Evolutionary conservation across 1,140 invertebrate genomes (phyloP).

Genomic region (Drosophila nigrodunni): DNA sequence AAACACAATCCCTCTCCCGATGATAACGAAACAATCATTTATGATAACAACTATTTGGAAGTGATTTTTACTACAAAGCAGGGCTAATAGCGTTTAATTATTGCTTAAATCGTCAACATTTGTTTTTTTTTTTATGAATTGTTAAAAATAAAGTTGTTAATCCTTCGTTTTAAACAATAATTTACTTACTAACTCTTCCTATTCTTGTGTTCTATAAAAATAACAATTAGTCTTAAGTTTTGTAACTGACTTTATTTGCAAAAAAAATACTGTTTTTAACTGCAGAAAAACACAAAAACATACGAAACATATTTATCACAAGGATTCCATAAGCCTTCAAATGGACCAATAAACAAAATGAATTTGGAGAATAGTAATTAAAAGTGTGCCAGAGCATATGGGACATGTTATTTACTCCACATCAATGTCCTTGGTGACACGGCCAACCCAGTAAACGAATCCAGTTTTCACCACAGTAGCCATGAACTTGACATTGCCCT

Average conservation of each 20-base stretch:
- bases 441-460: constrained; percentile 84
- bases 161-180: no score
- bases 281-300: constrained; percentile 44
- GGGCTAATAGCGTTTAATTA: no score
- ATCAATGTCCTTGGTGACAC: constrained; percentile 73
- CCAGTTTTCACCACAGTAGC: constrained; percentile 84
- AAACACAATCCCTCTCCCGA: constrained; percentile 31
- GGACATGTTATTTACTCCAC: constrained; percentile 58
- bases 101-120: background rate
- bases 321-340: constrained; percentile 35
- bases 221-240: background rate
- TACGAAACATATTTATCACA: constrained; percentile 68
- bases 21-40: constrained; percentile 45
- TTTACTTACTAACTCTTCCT: no score
- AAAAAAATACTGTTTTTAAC: constrained; percentile 68
- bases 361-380: constrained; percentile 5
- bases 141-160: no score
- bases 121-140: no score
- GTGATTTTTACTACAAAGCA: constrained; percentile 37
- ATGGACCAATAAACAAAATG: constrained; percentile 34
- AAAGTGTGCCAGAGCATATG: constrained; percentile 15
- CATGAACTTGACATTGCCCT: constrained; percentile 83
- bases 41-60: constrained; percentile 60
- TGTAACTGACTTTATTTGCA: constrained; percentile 52
- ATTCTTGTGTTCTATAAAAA: no score